Evolutionary conservation across 2,113 vertebrate genomes (phyloP), one percentile per base, ranked within the genome.

Genomic region (Brachypteracias leptosomus): DNA sequence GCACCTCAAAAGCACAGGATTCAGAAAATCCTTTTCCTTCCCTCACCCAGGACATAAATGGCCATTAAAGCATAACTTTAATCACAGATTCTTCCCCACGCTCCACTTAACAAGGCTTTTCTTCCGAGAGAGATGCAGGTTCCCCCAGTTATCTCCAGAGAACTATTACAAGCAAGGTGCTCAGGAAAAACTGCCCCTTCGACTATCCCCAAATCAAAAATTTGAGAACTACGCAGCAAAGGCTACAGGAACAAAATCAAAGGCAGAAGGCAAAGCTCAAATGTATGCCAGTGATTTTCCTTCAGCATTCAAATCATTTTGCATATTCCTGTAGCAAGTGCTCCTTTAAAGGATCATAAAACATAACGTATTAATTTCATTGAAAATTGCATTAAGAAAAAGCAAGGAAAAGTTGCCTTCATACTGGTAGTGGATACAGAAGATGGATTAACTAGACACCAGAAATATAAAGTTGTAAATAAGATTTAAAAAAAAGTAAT

Each of bases 121-220:
- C 38, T 8, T 28, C 46, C 1, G 2, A 12, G 33, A 47, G n/a
- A 20, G 1, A 12, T 7, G 4, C 0, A 0, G 35, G 40, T 38
- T 66, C 44, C 33, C 38, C 26, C 42, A 7, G 36, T 4, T n/a
- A 36, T 7, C 46, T 44, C 28, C 28, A 7, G n/a, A 44, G n/a
- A 52, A 3, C 20, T n/a, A 3, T 4, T 5, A 19, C 5, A 25
- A 5, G 6, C 22, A 25, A 21, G 10, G n/a, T 16, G 51, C 28
- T 31, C 10, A 22, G 65, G 31, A 33, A 51, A 71, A 76, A 54
- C 0, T 15, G 51, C 24, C 5, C 19, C 76, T 78, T 1, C 10
- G 55, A 16, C 16, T 9, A 13, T 26, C 29, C 47, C 5, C 59
- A 29, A 33, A 21, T 5, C 22, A 2, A 59, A 74, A 77, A 17